Base-by-base conservation (phyloP, 53 echinoderm and acorn worm species). In the Hippasteria phrygiana region DNA sequence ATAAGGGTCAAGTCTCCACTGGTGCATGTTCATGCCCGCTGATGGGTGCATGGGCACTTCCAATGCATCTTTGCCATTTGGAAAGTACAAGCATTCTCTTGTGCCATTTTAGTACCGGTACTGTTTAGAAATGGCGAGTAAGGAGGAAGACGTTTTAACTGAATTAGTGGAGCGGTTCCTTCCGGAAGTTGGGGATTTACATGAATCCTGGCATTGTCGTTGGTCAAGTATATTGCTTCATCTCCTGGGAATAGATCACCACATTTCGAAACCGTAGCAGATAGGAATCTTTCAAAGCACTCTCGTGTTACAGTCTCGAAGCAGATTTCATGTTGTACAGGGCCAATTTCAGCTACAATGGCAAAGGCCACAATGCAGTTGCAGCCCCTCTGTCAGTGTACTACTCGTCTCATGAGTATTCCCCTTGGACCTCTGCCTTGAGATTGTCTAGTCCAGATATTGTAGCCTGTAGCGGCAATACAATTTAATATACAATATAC, bases 401-500 rank as follows among this genome's bases (percentile, higher is more conserved):
- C 71, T 3, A 39, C 62, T 38, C 36, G 59, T 64, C 62, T 50
- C 43, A 39, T 64, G 2, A 74, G 55, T 16, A 69, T 29, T 10
- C 73, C 45, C 27, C 82, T 28, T 38, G 56, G 59, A 12, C 70
- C 79, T 53, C 79, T 62, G 22, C 89, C 79, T 18, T 47, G 67
- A 13, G 73, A 71, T 20, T 74, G 62, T n/a, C n/a, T n/a, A n/a
- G n/a, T n/a, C n/a, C n/a, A n/a, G n/a, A n/a, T 34, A 20, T 73
- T 80, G 55, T 74, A 88, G 1, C 92, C 87, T 39, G 73, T 87
- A 35, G 87, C 81, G 55, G 87, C 88, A 32, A 54, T 88, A n/a
- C n/a, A n/a, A n/a, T n/a, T n/a, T n/a, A n/a, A n/a, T n/a, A n/a
- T n/a, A n/a, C n/a, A n/a, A n/a, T n/a, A n/a, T n/a, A n/a, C n/a